A percentile compares a stretch with the other conserved stretches of the same genome.
phyloP scores from a whole-genome alignment of 2,113 vertebrate species.

The Naja naja region DNA sequence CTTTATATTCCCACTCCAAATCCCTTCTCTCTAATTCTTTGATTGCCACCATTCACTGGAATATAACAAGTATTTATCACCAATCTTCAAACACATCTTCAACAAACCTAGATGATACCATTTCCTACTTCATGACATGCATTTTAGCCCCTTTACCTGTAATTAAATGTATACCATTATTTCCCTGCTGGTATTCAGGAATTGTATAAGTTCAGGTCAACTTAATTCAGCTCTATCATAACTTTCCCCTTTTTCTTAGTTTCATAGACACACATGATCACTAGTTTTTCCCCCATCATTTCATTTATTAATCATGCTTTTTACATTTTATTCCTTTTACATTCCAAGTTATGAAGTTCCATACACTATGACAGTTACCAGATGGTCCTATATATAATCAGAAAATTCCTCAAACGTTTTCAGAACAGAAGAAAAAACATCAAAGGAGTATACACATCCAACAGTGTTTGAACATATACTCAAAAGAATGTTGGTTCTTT shows the following conservation, averaged over 20 bases:
- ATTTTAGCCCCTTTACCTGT: neutral
- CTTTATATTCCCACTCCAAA: neutral
- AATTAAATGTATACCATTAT: neutral
- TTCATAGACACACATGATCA: neutral
- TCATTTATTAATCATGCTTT: neutral
- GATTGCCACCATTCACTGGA: neutral
- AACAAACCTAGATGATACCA: neutral
- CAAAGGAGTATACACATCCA: neutral
- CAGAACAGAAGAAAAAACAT: neutral
- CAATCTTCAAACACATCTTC: neutral
- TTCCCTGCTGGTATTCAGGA: neutral
- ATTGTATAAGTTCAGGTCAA: neutral
- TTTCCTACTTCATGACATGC: neutral
- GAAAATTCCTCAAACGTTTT: neutral
- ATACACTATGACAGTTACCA: neutral
- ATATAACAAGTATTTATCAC: neutral
- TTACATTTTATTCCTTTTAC: neutral
- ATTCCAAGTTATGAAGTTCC: neutral
- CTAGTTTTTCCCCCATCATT: neutral
- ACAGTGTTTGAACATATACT: neutral
- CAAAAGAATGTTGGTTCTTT: neutral
- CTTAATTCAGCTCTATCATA: neutral
- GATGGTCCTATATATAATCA: neutral
- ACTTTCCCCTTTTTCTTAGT: neutral
- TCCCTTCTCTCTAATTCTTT: neutral